Evolutionary conservation across 2,113 vertebrate genomes (phyloP).

Genomic region (Brienomyrus brachyistius): DNA sequence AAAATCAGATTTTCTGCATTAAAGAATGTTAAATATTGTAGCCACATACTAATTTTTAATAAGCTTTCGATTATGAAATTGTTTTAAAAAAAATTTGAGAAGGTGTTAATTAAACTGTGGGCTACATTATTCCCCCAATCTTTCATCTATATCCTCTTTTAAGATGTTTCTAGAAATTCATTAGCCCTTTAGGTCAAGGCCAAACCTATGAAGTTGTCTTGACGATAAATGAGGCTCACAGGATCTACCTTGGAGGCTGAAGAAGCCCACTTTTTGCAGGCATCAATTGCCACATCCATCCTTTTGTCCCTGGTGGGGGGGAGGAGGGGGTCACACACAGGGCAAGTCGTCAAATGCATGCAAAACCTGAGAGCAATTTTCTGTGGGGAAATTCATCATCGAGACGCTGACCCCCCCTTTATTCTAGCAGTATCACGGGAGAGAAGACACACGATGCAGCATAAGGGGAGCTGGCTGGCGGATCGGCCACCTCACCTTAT

Average conservation of each 20-base stretch:
- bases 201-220: background rate
- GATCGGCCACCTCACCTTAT: slow-evolving; percentile 40
- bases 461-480: background rate
- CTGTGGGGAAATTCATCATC: background rate
- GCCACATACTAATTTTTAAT: background rate
- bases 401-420: background rate
- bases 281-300: slow-evolving; percentile 64
- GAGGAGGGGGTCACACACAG: background rate
- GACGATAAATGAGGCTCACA: background rate
- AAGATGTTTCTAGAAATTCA: background rate
- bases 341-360: background rate
- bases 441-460: background rate
- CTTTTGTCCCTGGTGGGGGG: slow-evolving; percentile 69
- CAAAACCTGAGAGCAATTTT: background rate
- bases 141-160: background rate
- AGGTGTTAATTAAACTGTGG: background rate
- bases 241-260: slow-evolving; percentile 67
- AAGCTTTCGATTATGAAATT: background rate
- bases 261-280: slow-evolving; percentile 57
- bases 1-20: background rate
- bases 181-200: background rate
- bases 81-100: background rate
- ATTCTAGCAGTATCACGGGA: background rate
- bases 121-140: background rate
- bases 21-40: background rate